Base-by-base conservation (phyloP, 2,113 vertebrate genomes). In the Etheostoma cragini region DNA sequence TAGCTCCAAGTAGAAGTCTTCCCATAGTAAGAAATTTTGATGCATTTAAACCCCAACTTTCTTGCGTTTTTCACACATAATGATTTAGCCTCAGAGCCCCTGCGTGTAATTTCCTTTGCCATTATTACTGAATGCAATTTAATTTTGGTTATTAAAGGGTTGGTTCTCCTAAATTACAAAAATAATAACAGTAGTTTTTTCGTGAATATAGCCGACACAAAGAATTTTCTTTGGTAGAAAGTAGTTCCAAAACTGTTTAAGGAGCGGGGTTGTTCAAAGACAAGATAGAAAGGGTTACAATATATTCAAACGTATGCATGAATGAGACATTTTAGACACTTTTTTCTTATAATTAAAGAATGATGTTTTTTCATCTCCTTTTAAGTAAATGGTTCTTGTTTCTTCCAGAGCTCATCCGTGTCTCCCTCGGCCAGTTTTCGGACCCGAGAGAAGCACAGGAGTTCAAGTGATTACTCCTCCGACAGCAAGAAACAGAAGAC, bases 401-500 rank as follows among this genome's bases (percentile, higher is more conserved):
- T 76, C 69, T 63, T 93, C 10, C 93, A 99, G 98, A 99, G 98
- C 86, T 97, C 97, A 53, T 98, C 98, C 0, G 97, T 98, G 74
- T 99, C 97, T 84, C 97, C 97, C 11, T 98, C 97, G 67, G 96
- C 97, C 88, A 98, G 97, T 95, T 98, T 98, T 89, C 96, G 97
- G 92, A 88, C 96, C 53, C 95, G 95, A 85, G 97, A 98, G 94
- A 99, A 99, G 86, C 97, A 98, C 93, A 95, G 97, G 89, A 97
- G 96, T 91, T 97, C 97, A 4, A 95, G 96, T 46, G 97, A 98
- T 88, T 98, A 97, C 88, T 96, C 97, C 38, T 96, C 97, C n/a
- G 97, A 99, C n/a, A 97, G 94, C 93, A 99, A 99, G 94, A 99
- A 98, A 47, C 97, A 97, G 94, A 98, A 98, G 92, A 98, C 97